Evolutionary conservation across 2,113 vertebrate species (phyloP).

Genomic region (Lucifuga dentata): DNA sequence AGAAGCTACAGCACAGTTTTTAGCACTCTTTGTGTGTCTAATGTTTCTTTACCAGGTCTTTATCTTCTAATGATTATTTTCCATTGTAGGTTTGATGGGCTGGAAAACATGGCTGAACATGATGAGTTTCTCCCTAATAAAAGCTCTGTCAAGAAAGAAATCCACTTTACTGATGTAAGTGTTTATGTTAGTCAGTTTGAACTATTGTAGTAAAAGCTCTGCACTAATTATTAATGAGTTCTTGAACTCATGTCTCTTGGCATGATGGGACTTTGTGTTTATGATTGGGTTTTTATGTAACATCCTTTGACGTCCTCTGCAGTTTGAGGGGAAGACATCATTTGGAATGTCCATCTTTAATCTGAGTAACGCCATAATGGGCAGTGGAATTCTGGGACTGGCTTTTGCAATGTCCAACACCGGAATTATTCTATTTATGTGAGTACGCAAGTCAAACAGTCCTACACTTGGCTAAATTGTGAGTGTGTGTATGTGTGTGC

Average conservation of each 20-base stretch:
- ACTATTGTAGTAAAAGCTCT: not conserved
- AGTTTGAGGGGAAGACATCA: conserved; percentile 89
- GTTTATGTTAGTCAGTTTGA: not conserved
- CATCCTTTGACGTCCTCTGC: conserved; percentile 18
- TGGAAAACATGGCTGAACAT: conserved; percentile 69
- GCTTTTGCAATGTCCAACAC: conserved; percentile 90
- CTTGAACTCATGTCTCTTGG: not conserved
- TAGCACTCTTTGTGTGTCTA: not conserved
- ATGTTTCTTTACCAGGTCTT: not conserved
- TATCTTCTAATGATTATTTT: not conserved
- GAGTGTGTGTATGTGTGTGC: conserved; percentile 1
- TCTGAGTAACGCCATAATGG: conserved; percentile 91
- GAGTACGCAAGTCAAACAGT: conserved; percentile 69
- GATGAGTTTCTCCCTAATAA: conserved; percentile 78
- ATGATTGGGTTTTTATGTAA: not conserved
- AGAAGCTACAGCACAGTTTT: not conserved
- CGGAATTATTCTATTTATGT: conserved; percentile 88
- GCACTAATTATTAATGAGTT: not conserved
- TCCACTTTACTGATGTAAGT: conserved; percentile 81
- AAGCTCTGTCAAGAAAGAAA: conserved; percentile 61
- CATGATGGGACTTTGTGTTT: not conserved
- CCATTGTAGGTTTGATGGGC: conserved; percentile 73
- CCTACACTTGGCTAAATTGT: not conserved
- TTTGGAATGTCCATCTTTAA: conserved; percentile 91
- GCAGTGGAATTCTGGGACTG: conserved; percentile 88